phyloP scores from a whole-genome alignment of 1,140 invertebrate species.

The Bombus confusus region DNA sequence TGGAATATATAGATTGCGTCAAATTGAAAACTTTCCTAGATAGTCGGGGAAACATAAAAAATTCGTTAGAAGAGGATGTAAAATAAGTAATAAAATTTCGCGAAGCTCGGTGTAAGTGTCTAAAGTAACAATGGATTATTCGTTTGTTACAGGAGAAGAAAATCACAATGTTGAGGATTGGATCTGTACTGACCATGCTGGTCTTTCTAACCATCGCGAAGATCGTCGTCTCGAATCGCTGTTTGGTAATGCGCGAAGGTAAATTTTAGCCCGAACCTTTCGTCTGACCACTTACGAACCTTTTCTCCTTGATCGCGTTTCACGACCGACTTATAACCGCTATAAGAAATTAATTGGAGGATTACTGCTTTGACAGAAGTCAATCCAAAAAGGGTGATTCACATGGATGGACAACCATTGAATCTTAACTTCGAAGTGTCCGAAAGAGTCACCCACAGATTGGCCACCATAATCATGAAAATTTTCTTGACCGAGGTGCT shows the following conservation, averaged over 20 bases:
- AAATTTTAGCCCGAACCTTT: not conserved
- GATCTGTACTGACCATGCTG: conserved; percentile 61
- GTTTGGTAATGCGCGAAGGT: conserved; percentile 74
- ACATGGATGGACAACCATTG: conserved; percentile 66
- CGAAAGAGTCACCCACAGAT: conserved; percentile 84
- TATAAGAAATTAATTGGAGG: not conserved
- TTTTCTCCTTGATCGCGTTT: not conserved
- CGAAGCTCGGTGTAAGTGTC: too few relatives aligned
- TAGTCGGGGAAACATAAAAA: too few relatives aligned
- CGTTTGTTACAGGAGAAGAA: conserved; percentile 62
- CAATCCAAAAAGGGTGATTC: conserved; percentile 72
- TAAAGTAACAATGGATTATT: not conserved
- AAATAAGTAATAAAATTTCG: not conserved
- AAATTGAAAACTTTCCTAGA: too few relatives aligned
- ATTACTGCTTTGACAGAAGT: conserved; percentile 68
- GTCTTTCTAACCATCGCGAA: conserved; percentile 58
- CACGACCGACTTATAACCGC: not conserved
- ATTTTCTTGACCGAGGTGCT: conserved; percentile 86
- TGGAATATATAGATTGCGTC: too few relatives aligned
- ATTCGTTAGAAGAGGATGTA: not conserved
- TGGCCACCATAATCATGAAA: conserved; percentile 85
- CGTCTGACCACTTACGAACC: not conserved
- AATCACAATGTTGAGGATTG: conserved; percentile 67
- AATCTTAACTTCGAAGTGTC: conserved; percentile 83
- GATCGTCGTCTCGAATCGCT: conserved; percentile 65